Evolutionary conservation across 2,113 vertebrate species (phyloP).

Genomic region (Solenodon paradoxus): DNA sequence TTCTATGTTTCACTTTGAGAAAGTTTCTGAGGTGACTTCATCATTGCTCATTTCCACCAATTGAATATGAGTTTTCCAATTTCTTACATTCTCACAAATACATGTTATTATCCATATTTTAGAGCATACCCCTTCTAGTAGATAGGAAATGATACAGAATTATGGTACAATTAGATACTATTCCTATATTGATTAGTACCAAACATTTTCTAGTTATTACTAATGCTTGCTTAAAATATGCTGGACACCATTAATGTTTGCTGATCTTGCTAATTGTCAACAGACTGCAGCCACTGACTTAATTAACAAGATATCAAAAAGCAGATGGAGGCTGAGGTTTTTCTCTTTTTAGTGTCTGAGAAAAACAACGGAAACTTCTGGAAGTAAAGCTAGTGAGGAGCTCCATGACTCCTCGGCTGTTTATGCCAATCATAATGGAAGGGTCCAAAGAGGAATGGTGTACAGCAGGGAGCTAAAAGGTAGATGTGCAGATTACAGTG

Average conservation of each 20-base stretch:
- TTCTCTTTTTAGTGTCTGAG: no score
- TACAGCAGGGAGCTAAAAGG: no score
- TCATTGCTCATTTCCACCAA: neutral
- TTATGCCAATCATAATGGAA: no score
- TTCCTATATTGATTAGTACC: neutral
- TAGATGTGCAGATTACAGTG: no score
- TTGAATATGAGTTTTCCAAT: neutral
- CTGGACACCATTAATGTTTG: neutral
- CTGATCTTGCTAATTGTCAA: neutral
- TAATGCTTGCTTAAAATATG: neutral
- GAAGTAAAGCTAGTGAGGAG: no score
- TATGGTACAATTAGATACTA: neutral
- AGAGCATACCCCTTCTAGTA: neutral
- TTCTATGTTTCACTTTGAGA: neutral
- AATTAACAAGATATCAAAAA: neutral
- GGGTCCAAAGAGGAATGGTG: no score
- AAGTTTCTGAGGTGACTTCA: neutral
- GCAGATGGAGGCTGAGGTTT: no score
- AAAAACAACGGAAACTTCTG: no score
- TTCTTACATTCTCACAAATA: neutral
- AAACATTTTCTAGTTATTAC: neutral
- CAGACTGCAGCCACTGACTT: neutral
- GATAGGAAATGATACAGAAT: neutral
- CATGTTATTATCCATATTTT: neutral
- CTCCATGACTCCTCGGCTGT: no score